These are phyloP conservation scores for Scomber colias DNA, from an alignment of 2,113 vertebrate species.

Conservation along the genomic window DNA sequence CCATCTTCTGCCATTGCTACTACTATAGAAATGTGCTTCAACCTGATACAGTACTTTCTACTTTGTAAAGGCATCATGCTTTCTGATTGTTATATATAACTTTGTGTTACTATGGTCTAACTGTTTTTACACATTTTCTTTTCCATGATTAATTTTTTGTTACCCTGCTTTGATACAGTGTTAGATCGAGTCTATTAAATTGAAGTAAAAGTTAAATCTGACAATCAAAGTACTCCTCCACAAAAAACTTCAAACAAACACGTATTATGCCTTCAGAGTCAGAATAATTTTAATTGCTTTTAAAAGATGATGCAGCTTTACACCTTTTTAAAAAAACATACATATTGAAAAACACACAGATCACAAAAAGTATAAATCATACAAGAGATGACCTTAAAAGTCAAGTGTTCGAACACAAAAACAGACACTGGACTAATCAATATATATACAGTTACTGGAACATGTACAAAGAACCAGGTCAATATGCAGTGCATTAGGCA, in stretches of 20 bases:
- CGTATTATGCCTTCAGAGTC: conserved; percentile 28
- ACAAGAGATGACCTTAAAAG: conserved; percentile 68
- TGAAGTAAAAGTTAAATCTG: background rate
- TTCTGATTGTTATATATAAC: background rate
- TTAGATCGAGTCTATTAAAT: background rate
- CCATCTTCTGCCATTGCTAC: background rate
- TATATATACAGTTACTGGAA: conserved; percentile 74
- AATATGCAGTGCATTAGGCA: conserved; percentile 68
- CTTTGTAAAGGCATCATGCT: background rate
- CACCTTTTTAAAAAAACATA: conserved; percentile 64
- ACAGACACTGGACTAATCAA: conserved; percentile 64
- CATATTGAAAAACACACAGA: conserved; percentile 66
- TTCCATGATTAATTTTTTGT: background rate
- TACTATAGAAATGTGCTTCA: background rate
- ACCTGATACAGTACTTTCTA: background rate
- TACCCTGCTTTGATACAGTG: background rate
- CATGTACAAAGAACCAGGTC: conserved; percentile 71
- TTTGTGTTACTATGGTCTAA: background rate
- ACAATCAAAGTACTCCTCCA: background rate
- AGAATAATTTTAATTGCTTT: conserved; percentile 70
- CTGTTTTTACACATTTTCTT: background rate
- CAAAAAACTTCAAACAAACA: conserved; percentile 49
- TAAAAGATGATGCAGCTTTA: conserved; percentile 70
- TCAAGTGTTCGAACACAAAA: conserved; percentile 63
- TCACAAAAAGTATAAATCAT: conserved; percentile 77